Conservation (phyloP, 2,113 vertebrate genomes). For the Brienomyrus brachyistius region DNA sequence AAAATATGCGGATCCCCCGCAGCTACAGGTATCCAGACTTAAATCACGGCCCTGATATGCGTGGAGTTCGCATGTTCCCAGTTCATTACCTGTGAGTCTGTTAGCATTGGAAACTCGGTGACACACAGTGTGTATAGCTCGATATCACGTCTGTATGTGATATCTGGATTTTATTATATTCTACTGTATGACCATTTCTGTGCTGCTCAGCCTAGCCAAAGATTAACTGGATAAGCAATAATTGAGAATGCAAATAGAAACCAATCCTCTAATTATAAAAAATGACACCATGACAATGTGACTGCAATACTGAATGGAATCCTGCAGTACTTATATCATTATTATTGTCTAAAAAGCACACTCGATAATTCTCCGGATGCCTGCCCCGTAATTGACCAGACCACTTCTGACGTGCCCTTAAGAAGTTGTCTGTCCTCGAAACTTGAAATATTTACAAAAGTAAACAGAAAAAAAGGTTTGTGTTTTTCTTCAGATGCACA, state of each 20-base stretch:
- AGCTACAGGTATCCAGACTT: not conserved
- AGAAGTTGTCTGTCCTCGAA: not conserved
- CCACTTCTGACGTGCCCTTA: not conserved
- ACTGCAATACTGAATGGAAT: not conserved
- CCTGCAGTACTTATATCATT: not conserved
- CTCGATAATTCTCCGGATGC: not conserved
- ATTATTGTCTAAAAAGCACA: not conserved
- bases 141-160: not conserved
- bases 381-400: not conserved
- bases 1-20: not conserved
- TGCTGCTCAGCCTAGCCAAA: not conserved
- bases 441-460: not conserved
- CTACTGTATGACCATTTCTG: not conserved
- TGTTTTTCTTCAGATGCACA: not conserved
- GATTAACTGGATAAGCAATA: not conserved
- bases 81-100: not conserved
- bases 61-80: not conserved
- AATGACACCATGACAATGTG: constrained; percentile 1
- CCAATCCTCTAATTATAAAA: not conserved
- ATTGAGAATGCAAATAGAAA: not conserved
- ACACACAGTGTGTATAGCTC: not conserved
- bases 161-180: not conserved
- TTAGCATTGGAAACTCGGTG: not conserved
- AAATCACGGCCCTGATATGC: not conserved
- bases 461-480: not conserved